These are phyloP conservation scores for Akabosia matsudoensis DNA, from an alignment of 1,140 invertebrate genomes.

Conservation along the genomic window DNA sequence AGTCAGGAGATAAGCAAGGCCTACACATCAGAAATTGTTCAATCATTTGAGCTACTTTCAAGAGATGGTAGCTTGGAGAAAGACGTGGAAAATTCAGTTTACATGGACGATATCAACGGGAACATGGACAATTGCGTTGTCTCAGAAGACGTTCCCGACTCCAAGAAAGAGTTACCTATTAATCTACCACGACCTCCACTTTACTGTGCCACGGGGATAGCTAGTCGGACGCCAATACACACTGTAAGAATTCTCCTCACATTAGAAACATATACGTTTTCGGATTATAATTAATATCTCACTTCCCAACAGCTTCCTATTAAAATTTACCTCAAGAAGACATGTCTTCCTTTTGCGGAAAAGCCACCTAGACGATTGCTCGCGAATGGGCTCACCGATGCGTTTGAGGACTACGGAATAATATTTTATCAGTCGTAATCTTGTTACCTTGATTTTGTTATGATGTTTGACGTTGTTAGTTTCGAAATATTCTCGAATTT, in stretches of 20 bases:
- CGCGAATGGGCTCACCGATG: constrained; percentile 25
- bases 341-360: constrained; percentile 6
- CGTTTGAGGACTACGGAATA: constrained; percentile 11
- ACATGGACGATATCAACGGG: not conserved
- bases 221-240: not conserved
- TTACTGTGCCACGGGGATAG: not conserved
- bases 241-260: constrained; percentile 14
- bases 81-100: not conserved
- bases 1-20: not conserved
- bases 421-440: not conserved
- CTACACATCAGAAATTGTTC: not conserved
- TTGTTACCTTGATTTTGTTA: not conserved
- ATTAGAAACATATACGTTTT: too few species aligned
- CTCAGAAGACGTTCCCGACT: not conserved
- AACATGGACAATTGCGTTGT: not conserved
- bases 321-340: constrained; percentile 27
- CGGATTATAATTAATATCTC: not conserved
- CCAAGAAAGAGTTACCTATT: not conserved
- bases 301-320: constrained; percentile 27
- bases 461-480: not conserved
- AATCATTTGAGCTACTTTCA: not conserved
- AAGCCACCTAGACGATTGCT: constrained; percentile 14
- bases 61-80: too few species aligned
- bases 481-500: not conserved
- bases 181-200: not conserved